These are phyloP conservation scores for Characodon lateralis DNA, from an alignment of 2,797 vertebrate genomes.

Conservation along the genomic window DNA sequence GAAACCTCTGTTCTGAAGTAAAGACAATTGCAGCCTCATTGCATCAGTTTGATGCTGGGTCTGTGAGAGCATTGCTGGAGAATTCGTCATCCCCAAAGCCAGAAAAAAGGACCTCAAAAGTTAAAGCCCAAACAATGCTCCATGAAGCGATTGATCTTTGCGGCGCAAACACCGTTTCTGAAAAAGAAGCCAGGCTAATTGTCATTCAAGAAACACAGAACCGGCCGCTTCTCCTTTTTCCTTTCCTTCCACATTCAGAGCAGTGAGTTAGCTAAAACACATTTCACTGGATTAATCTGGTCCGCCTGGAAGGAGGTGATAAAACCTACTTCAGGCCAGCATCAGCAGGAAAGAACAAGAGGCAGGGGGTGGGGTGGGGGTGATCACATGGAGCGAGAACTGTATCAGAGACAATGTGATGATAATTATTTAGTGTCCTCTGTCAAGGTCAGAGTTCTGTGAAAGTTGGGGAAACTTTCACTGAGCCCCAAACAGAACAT, in stretches of 20 bases:
- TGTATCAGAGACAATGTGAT: constrained; percentile 62
- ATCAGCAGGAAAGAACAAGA: constrained; percentile 71
- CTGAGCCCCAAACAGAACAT: constrained; percentile 19
- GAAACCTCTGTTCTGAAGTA: constrained; percentile 74
- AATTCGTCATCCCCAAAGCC: constrained; percentile 82
- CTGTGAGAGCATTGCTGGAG: constrained; percentile 76
- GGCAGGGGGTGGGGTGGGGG: constrained; percentile 39
- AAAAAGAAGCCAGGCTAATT: constrained; percentile 53
- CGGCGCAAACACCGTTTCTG: constrained; percentile 59
- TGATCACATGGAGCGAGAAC: constrained; percentile 65
- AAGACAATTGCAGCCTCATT: constrained; percentile 80
- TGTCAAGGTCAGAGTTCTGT: constrained; percentile 62
- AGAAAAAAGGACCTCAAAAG: constrained; percentile 79
- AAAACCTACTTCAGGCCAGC: constrained; percentile 71
- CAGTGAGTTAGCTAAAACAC: constrained; percentile 73
- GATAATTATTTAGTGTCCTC: constrained; percentile 71
- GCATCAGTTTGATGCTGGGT: constrained; percentile 79
- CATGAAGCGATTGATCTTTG: constrained; percentile 77
- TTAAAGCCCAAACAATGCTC: constrained; percentile 80
- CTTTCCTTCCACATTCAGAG: constrained; percentile 55
- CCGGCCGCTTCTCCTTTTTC: constrained; percentile 35
- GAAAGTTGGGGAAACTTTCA: constrained; percentile 49
- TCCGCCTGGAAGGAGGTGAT: constrained; percentile 76
- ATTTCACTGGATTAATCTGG: constrained; percentile 78
- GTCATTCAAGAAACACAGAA: constrained; percentile 63